These are phyloP conservation scores for Drosophila micromelanica DNA, from an alignment of 1,140 invertebrate species.

Conservation along the genomic window DNA sequence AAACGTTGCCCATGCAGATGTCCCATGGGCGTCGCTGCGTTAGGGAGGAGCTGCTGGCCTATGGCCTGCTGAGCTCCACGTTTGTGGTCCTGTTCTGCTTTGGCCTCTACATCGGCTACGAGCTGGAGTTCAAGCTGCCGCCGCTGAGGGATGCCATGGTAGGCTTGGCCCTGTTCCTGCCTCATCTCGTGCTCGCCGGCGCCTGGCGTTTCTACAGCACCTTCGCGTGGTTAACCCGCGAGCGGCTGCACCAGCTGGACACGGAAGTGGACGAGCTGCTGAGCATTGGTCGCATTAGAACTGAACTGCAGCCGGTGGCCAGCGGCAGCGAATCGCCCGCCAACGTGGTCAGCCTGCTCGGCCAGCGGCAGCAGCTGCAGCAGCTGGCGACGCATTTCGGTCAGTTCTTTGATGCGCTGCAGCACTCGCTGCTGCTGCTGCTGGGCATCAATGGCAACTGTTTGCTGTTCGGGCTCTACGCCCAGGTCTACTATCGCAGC, in stretches of 20 bases:
- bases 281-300: constrained; percentile 1
- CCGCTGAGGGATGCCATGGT: constrained; percentile 66
- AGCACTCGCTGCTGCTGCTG: constrained; percentile 57
- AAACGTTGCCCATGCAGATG: constrained; percentile 17
- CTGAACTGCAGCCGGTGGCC: constrained; percentile 21
- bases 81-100: constrained; percentile 50
- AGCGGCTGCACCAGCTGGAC: constrained; percentile 30
- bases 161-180: constrained; percentile 62
- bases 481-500: constrained; percentile 52
- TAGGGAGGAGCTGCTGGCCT: constrained; percentile 45
- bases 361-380: constrained; percentile 34
- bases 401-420: constrained; percentile 34
- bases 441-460: constrained; percentile 64
- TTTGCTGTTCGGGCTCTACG: constrained; percentile 56
- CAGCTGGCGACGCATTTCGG: constrained; percentile 30
- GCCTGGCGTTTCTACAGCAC: constrained; percentile 55
- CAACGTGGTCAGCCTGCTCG: constrained; percentile 24
- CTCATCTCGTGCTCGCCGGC: constrained; percentile 63
- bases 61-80: constrained; percentile 61
- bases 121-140: constrained; percentile 74
- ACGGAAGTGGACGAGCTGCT: constrained; percentile 28
- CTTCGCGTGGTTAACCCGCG: constrained; percentile 48
- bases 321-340: constrained; percentile 2
- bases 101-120: constrained; percentile 68
- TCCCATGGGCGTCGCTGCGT: background rate